These are phyloP conservation scores for Epistrophella euchroma DNA, from an alignment of 2,888 invertebrate genomes.

Conservation along the genomic window DNA sequence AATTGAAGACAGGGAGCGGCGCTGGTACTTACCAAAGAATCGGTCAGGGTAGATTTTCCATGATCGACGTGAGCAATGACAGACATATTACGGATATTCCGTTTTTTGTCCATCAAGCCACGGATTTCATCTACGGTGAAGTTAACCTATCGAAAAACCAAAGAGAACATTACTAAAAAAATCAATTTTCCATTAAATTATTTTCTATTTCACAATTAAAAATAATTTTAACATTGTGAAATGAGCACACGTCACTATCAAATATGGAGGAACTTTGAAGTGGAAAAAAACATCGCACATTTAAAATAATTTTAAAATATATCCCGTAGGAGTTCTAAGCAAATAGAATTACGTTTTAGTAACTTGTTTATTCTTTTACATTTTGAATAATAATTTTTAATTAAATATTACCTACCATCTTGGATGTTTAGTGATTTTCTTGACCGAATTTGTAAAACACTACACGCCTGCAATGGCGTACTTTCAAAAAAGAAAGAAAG, in stretches of 20 bases:
- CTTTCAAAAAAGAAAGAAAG: conserved; percentile 89
- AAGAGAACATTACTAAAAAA: neutral
- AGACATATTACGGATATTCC: conserved; percentile 99
- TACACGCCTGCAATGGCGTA: conserved; percentile 95
- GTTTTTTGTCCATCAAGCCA: conserved; percentile 99
- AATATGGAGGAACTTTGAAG: conserved; percentile 53
- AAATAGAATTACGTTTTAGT: conserved; percentile 40
- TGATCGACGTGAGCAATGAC: conserved; percentile 99
- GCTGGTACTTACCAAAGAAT: conserved; percentile 91
- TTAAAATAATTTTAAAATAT: neutral
- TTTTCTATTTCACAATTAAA: neutral
- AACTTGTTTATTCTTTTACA: conserved; percentile 25
- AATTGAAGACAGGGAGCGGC: conserved; percentile 63
- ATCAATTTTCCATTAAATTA: neutral
- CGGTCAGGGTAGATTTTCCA: conserved; percentile 99
- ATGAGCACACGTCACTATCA: conserved; percentile 61
- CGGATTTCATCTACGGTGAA: conserved; percentile 99
- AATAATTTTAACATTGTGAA: conserved; percentile 28
- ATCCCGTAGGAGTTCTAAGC: neutral
- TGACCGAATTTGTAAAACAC: conserved; percentile 88
- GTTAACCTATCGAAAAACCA: conserved; percentile 92
- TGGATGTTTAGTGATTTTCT: conserved; percentile 90
- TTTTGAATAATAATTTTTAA: conserved; percentile 42
- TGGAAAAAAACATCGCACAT: neutral
- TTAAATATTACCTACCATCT: conserved; percentile 83